A percentile compares a stretch with the other conserved stretches of the same genome.
phyloP scores from a whole-genome alignment of 1,140 invertebrate species.

The Danaus melanippus region DNA sequence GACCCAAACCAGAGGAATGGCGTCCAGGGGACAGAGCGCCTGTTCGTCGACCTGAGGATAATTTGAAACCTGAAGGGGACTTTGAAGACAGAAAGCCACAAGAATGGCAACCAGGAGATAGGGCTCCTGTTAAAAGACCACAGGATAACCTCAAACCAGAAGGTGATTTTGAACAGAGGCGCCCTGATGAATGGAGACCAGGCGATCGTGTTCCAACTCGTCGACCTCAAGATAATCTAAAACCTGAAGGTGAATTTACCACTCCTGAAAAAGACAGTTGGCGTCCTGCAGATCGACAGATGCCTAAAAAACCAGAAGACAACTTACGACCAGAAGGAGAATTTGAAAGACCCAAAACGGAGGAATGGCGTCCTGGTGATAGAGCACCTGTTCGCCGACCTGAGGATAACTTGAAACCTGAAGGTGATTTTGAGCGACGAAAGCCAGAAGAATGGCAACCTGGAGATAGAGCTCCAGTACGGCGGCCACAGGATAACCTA shows the following conservation, averaged over 20 bases:
- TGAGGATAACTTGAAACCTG: constrained; percentile 51
- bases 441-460: constrained; percentile 60
- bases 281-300: constrained; percentile 61
- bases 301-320: constrained; percentile 73
- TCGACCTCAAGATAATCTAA: constrained; percentile 73
- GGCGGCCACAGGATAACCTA: constrained; percentile 67
- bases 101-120: constrained; percentile 72
- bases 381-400: constrained; percentile 43
- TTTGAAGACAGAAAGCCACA: constrained; percentile 65
- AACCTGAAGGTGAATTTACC: constrained; percentile 74
- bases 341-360: constrained; percentile 66
- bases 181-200: constrained; percentile 60
- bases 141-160: constrained; percentile 75
- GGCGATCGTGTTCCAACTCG: constrained; percentile 69
- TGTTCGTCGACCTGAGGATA: constrained; percentile 39
- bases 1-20: constrained; percentile 54
- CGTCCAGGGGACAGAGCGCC: constrained; percentile 60
- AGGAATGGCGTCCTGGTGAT: constrained; percentile 68
- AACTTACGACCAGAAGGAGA: constrained; percentile 75
- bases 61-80: constrained; percentile 58
- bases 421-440: constrained; percentile 70
- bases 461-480: constrained; percentile 35
- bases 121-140: constrained; percentile 70
- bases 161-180: constrained; percentile 73
- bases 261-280: constrained; percentile 60